phyloP scores from a whole-genome alignment of 2,888 invertebrate genomes.

The Hipparchia semele region DNA sequence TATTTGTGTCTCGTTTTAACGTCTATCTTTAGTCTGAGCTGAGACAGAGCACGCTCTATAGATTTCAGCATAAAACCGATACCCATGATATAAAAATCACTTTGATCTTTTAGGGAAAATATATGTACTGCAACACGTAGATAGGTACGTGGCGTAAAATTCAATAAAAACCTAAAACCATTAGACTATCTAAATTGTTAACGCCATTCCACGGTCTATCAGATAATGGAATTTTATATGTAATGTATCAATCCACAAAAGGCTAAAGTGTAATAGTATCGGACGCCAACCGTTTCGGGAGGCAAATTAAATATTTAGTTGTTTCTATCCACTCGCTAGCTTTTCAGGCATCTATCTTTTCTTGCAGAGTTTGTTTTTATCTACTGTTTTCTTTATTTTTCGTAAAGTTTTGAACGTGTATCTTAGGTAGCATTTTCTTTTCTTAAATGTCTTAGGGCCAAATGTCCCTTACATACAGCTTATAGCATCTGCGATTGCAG shows the following conservation, averaged over 20 bases:
- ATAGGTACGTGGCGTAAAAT: no score
- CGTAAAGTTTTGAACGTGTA: neutral
- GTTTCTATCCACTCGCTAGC: neutral
- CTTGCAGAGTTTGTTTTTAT: neutral
- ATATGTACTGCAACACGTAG: no score
- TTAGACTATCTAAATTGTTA: neutral
- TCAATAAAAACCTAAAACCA: neutral
- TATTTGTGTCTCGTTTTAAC: no score
- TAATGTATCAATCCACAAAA: conserved; percentile 9
- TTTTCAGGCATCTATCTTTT: neutral
- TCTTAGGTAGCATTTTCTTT: neutral
- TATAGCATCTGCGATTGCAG: no score
- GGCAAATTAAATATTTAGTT: conserved; percentile 14
- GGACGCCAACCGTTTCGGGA: conserved; percentile 9
- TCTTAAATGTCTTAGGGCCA: no score
- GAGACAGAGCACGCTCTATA: no score
- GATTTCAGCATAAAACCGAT: no score
- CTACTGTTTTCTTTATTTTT: neutral
- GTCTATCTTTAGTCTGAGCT: no score
- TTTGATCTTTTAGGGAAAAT: no score
- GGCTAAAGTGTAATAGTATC: conserved; percentile 2
- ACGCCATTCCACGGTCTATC: neutral
- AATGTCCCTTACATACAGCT: no score
- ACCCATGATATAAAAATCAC: no score
- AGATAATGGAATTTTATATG: conserved; percentile 14